Conservation (phyloP, 2,113 vertebrate species). For the Fregata magnificens region DNA sequence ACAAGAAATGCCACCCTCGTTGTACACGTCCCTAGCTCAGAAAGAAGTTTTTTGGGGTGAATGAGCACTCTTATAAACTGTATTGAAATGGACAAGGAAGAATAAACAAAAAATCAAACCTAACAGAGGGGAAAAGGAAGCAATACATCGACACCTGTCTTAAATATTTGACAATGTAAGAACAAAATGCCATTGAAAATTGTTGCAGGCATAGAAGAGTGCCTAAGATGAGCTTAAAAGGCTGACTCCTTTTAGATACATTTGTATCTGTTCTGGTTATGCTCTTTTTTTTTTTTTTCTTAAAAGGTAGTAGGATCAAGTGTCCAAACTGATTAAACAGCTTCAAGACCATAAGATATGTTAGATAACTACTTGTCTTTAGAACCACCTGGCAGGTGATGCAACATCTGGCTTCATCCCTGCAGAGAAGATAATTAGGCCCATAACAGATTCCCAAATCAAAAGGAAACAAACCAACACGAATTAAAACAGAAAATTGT, state of each 20-base stretch:
- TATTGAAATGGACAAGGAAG: neutral
- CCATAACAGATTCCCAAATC: neutral
- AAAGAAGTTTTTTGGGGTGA: neutral
- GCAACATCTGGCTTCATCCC: slow-evolving; percentile 47
- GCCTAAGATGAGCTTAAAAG: neutral
- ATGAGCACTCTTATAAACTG: neutral
- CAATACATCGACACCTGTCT: neutral
- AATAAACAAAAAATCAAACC: neutral
- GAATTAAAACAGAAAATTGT: slow-evolving; percentile 24
- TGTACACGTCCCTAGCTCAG: neutral
- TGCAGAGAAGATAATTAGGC: slow-evolving; percentile 23
- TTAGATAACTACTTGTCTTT: slow-evolving; percentile 22
- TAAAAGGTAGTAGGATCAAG: neutral
- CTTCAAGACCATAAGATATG: neutral
- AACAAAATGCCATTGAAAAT: neutral
- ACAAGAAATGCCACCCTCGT: neutral
- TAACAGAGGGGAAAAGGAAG: neutral
- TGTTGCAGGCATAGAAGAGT: neutral
- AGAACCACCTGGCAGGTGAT: slow-evolving; percentile 7
- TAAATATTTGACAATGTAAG: neutral
- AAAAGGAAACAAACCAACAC: slow-evolving; percentile 4
- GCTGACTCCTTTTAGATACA: neutral
- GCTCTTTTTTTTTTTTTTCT: neutral
- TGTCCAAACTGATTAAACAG: slow-evolving; percentile 50
- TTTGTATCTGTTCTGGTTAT: neutral